Percentiles rank a stretch among this genome's conserved stretches.
Conservation (phyloP, 2,113 vertebrate species). For the Phaethornis superciliosus region DNA sequence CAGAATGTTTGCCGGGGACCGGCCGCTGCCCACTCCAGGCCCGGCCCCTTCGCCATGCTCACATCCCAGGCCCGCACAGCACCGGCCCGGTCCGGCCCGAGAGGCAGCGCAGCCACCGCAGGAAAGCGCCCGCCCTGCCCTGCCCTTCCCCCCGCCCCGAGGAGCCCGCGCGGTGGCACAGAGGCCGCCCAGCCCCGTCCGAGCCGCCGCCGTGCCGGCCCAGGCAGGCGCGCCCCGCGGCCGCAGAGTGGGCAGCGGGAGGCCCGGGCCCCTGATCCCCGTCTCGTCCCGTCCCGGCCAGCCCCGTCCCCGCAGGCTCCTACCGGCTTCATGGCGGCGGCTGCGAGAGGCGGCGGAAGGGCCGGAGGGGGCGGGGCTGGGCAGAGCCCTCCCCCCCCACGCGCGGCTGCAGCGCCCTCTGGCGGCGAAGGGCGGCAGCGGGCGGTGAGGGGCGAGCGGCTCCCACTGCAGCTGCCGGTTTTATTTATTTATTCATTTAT, state of each 20-base stretch:
- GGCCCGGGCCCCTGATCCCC: too few relatives aligned
- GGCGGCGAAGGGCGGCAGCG: neutral
- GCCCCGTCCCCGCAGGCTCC: neutral
- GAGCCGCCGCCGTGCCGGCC: too few relatives aligned
- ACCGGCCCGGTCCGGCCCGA: neutral
- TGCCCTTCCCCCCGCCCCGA: too few relatives aligned
- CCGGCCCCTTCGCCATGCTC: too few relatives aligned
- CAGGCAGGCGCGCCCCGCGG: too few relatives aligned
- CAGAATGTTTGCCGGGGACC: neutral
- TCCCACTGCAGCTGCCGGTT: rapidly evolving
- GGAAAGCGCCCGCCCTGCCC: neutral
- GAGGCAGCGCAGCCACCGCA: too few relatives aligned
- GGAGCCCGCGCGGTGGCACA: neutral
- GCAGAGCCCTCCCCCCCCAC: neutral
- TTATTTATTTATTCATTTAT: too few relatives aligned
- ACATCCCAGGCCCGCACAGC: neutral
- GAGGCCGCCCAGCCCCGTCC: too few relatives aligned
- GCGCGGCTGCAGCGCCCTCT: neutral
- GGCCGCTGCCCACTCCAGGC: neutral
- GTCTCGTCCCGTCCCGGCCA: neutral
- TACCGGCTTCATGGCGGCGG: conserved; percentile 33
- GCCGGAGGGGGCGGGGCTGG: rapidly evolving
- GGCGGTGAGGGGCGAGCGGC: rapidly evolving
- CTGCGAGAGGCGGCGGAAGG: neutral
- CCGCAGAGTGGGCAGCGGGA: neutral